phyloP scores from a whole-genome alignment of 2,113 vertebrate species.

The Henicopernis longicauda region DNA sequence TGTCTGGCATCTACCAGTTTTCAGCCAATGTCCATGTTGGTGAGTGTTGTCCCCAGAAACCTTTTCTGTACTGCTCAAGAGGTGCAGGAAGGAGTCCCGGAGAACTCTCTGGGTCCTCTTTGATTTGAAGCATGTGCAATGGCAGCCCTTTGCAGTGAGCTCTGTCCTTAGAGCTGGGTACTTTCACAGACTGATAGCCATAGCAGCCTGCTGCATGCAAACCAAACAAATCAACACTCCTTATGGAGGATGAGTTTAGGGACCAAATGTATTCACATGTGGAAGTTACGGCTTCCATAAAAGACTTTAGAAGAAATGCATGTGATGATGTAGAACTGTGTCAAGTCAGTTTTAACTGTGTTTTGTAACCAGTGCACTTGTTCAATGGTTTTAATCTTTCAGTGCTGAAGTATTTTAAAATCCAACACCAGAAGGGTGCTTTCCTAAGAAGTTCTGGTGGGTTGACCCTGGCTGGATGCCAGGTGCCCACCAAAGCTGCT shows the following conservation, averaged over 20 bases:
- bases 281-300: background rate
- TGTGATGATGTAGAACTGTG: background rate
- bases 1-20: conserved; percentile 93
- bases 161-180: background rate
- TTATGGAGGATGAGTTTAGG: background rate
- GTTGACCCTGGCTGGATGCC: background rate
- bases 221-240: background rate
- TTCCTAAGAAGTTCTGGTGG: background rate
- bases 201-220: background rate
- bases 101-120: background rate
- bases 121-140: background rate
- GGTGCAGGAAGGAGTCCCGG: background rate
- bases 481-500: background rate
- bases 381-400: background rate
- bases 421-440: background rate
- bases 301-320: background rate
- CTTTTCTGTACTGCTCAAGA: background rate
- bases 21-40: conserved; percentile 90
- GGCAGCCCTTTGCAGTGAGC: background rate
- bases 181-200: background rate
- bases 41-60: conserved; percentile 54
- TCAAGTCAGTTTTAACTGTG: background rate
- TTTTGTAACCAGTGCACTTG: background rate
- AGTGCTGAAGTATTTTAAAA: background rate
- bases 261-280: background rate